Evolutionary conservation across 2,888 invertebrate species (phyloP), one percentile per base, ranked within the genome.

Genomic region (Aphrophora alni): DNA sequence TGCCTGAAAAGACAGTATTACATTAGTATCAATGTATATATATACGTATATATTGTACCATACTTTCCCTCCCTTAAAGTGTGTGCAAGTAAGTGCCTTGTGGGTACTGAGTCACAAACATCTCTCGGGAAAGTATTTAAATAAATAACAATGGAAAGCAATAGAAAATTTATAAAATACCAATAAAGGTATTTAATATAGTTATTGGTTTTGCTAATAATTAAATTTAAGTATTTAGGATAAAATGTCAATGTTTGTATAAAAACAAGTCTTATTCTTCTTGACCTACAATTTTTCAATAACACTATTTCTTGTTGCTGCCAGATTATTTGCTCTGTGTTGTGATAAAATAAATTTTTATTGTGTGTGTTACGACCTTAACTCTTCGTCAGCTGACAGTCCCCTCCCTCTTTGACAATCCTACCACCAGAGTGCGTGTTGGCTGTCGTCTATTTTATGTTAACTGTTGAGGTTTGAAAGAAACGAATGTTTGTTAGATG

Each of bases 241-340:
- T 80, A 80, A 59, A 77, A 70, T 81, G 81, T 81, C 81, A 81
- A 75, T 81, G 81, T 81, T 81, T 81, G 81, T 81, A 81, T 81
- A 78, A 68, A n/a, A 72, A 74, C 78, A 81, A 77, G 79, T 80
- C 75, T 75, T 78, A 78, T 59, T 78, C 78, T 78, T 59, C 78
- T 59, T 59, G 38, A 77, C 69, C 70, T 76, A 68, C 68, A 68
- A 68, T 27, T 81, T 81, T 81, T 81, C 81, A 77, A 74, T 81
- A 77, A 77, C 77, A 78, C 77, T 77, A 77, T 70, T 81, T 81
- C 78, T 81, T 78, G 81, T 81, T 81, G 81, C 81, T 81, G 78
- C 81, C 81, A 78, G 81, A 77, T 78, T 78, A 78, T 75, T 80
- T 81, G 78, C 81, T 81, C 81, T 81, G 81, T 81, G 81, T 81